These are phyloP conservation scores for Aphaenogaster floridana DNA, from an alignment of 1,140 invertebrate species.

Conservation along the genomic window DNA sequence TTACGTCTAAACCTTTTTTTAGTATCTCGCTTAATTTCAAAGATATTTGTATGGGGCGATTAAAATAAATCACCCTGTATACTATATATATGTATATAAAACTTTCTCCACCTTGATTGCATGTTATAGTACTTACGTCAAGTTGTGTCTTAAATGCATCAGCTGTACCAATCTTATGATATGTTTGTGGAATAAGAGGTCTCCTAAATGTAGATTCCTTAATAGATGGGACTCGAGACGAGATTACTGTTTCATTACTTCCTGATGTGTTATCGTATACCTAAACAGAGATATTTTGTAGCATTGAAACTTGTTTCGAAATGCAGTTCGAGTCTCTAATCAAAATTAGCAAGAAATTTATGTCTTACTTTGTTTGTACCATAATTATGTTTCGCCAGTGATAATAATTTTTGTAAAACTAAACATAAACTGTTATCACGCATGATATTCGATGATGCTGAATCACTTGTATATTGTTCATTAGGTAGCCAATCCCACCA, in stretches of 20 bases:
- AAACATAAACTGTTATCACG: slow-evolving; percentile 80
- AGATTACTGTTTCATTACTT: slow-evolving; percentile 85
- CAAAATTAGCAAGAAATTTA: not conserved
- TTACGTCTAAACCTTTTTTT: too few species aligned
- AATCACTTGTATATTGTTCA: slow-evolving; percentile 74
- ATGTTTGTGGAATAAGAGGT: slow-evolving; percentile 84
- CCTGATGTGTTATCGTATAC: slow-evolving; percentile 83
- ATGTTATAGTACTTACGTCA: slow-evolving; percentile 84
- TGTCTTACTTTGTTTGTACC: slow-evolving; percentile 82
- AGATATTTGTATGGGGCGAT: too few species aligned
- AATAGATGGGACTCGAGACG: slow-evolving; percentile 81
- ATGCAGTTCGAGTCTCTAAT: not conserved
- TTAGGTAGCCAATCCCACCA: slow-evolving; percentile 90
- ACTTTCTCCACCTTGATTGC: not conserved
- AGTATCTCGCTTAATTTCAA: too few species aligned
- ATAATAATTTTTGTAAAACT: slow-evolving; percentile 88
- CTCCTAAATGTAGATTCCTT: slow-evolving; percentile 85
- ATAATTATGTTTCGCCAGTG: slow-evolving; percentile 88
- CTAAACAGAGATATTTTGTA: slow-evolving; percentile 67
- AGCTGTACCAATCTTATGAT: slow-evolving; percentile 83
- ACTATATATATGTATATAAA: too few species aligned
- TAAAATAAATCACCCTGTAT: too few species aligned
- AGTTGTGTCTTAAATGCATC: slow-evolving; percentile 88
- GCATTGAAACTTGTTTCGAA: not conserved
- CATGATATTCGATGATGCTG: slow-evolving; percentile 61